phyloP scores from a whole-genome alignment of 2,113 vertebrate genomes.

The Peucedramus taeniatus region DNA sequence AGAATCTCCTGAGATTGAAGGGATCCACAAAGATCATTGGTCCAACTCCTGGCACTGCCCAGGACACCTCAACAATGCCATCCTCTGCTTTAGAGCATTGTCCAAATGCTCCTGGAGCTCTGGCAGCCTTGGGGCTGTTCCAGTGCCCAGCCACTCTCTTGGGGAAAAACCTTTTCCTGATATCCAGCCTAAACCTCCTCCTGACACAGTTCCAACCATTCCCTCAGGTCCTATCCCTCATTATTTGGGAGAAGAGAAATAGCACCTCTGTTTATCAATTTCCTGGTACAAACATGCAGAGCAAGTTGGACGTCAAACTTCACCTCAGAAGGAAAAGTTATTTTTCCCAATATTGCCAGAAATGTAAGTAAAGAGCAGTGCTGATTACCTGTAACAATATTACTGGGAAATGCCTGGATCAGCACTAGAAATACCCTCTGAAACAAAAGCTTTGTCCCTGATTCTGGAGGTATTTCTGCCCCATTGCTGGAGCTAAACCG shows the following conservation, averaged over 20 bases:
- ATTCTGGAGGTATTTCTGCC: background rate
- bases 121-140: background rate
- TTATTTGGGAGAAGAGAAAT: background rate
- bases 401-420: background rate
- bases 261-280: background rate
- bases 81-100: rapidly evolving
- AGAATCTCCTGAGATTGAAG: background rate
- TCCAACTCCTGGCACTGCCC: background rate
- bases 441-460: background rate
- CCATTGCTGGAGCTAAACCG: background rate
- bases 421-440: background rate
- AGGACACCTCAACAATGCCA: background rate
- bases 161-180: background rate
- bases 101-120: background rate
- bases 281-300: background rate
- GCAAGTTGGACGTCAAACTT: background rate
- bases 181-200: background rate
- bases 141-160: background rate
- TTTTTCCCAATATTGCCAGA: background rate
- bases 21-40: background rate
- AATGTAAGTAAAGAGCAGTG: background rate
- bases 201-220: background rate
- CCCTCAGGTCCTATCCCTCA: rapidly evolving
- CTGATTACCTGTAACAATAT: background rate
- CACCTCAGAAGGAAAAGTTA: background rate